These are phyloP conservation scores for Nothura maculosa DNA, from an alignment of 2,797 vertebrate genomes.

Conservation along the genomic window DNA sequence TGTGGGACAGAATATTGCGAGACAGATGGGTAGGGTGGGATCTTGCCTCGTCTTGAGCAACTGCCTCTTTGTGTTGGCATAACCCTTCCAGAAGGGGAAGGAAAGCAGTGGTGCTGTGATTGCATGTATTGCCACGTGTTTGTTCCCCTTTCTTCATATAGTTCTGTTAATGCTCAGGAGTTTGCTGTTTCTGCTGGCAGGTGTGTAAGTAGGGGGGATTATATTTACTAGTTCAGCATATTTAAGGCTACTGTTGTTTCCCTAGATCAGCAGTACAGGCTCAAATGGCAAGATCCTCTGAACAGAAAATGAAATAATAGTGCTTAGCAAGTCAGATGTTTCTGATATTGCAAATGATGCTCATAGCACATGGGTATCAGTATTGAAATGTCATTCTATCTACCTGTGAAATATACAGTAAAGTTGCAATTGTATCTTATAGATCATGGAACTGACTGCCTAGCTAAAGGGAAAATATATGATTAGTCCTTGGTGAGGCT, in stretches of 20 bases:
- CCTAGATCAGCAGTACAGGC: neutral
- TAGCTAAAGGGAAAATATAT: neutral
- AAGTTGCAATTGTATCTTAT: neutral
- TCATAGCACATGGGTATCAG: neutral
- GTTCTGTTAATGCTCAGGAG: neutral
- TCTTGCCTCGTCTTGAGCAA: neutral
- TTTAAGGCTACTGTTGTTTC: neutral
- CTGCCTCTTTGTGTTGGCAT: rapidly evolving
- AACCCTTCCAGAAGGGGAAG: neutral
- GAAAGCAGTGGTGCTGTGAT: neutral
- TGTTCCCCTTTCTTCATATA: neutral
- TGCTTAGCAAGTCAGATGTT: rapidly evolving
- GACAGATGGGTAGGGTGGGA: neutral
- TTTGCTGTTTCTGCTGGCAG: neutral
- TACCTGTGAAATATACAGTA: neutral
- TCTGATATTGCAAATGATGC: neutral
- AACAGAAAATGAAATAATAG: neutral
- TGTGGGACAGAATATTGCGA: neutral
- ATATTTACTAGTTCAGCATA: neutral
- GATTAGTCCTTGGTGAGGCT: neutral
- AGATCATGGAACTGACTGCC: neutral
- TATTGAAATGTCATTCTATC: neutral
- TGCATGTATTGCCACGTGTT: neutral
- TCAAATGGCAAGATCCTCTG: neutral
- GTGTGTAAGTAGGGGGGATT: neutral